These are phyloP conservation scores for Serranus cabrilla DNA, from an alignment of 2,797 vertebrate species.

Conservation along the genomic window DNA sequence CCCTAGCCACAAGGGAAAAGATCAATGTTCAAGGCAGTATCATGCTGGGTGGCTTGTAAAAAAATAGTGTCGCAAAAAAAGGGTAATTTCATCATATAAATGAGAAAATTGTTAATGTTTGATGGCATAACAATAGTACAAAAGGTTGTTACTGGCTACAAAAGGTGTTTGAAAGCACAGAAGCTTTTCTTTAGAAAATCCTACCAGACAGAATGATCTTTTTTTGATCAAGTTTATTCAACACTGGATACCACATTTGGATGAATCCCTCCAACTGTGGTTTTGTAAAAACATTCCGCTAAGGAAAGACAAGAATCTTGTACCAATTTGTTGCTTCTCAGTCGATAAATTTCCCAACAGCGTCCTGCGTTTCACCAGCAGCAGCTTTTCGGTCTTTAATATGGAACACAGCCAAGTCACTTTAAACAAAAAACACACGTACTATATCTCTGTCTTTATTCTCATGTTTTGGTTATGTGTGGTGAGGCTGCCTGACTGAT, in stretches of 20 bases:
- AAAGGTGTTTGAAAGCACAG: neutral
- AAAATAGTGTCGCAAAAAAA: neutral
- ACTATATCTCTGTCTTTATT: constrained; percentile 8
- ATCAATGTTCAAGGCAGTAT: neutral
- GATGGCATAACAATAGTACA: neutral
- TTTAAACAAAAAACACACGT: constrained; percentile 17
- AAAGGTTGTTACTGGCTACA: neutral
- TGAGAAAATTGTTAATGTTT: neutral
- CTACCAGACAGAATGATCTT: neutral
- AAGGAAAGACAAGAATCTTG: neutral
- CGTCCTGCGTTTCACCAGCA: neutral
- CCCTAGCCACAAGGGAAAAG: neutral
- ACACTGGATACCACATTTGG: fast-evolving
- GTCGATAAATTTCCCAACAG: neutral
- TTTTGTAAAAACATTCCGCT: neutral
- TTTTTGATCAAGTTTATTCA: neutral
- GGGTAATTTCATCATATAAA: neutral
- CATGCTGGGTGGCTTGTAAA: neutral
- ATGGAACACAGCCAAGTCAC: constrained; percentile 45
- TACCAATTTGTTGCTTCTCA: neutral
- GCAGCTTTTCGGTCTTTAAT: constrained; percentile 33
- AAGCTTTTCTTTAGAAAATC: neutral
- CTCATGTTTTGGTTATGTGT: constrained; percentile 61
- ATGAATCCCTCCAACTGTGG: neutral
- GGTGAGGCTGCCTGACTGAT: constrained; percentile 54